These are phyloP conservation scores for Pemphigus obesinymphae DNA, from an alignment of 1,140 invertebrate species.

Conservation along the genomic window DNA sequence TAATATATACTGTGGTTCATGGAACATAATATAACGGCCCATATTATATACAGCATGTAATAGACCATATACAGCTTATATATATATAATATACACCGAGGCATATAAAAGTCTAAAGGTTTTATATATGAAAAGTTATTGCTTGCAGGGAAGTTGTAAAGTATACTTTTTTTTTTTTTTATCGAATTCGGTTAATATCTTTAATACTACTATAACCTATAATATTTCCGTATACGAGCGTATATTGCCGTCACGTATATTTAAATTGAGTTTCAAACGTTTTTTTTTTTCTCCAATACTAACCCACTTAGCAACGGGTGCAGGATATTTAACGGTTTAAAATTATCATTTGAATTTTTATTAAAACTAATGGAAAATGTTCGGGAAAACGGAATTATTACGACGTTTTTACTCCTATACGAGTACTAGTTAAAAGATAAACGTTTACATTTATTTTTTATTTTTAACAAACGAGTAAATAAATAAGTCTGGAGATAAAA, in stretches of 20 bases:
- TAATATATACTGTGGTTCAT: not conserved
- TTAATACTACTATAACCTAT: not conserved
- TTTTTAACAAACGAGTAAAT: not conserved
- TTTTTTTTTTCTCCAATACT: not conserved
- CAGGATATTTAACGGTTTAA: not conserved
- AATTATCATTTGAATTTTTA: not conserved
- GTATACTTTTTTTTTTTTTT: slow-evolving; percentile 6
- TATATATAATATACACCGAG: not conserved
- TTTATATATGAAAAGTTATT: slow-evolving; percentile 17
- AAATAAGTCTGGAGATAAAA: slow-evolving; percentile 35
- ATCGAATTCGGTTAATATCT: slow-evolving; percentile 12
- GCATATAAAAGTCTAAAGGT: not conserved
- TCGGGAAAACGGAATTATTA: not conserved
- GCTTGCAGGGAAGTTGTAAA: slow-evolving; percentile 23
- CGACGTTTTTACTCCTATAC: not conserved
- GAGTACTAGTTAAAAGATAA: slow-evolving; percentile 19
- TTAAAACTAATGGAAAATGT: not conserved
- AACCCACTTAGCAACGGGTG: not conserved
- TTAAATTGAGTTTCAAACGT: not conserved
- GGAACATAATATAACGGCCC: not conserved
- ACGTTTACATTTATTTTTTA: not conserved
- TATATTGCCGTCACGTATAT: not conserved
- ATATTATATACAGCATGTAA: not conserved
- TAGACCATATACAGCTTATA: not conserved
- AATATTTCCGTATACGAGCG: not conserved